These are phyloP conservation scores for Sesamia inferens DNA, from an alignment of 2,888 invertebrate genomes.

Conservation along the genomic window DNA sequence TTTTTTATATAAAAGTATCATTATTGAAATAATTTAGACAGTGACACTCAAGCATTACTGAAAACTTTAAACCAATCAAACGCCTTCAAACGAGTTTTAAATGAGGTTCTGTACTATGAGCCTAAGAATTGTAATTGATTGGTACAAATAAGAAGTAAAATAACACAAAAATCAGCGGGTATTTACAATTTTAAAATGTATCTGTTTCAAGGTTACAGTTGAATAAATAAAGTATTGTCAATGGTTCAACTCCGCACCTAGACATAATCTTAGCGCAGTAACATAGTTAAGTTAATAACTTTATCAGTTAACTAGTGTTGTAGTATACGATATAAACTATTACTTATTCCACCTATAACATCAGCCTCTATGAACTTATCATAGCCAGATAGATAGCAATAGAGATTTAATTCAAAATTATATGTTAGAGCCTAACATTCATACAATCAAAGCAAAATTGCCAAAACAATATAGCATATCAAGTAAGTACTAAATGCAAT, in stretches of 20 bases:
- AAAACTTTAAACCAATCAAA: no score
- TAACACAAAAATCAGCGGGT: background rate
- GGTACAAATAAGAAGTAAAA: background rate
- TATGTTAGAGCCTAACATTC: slow-evolving; percentile 36
- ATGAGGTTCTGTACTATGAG: no score
- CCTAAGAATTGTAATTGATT: background rate
- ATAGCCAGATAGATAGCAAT: slow-evolving; percentile 27
- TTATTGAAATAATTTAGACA: no score
- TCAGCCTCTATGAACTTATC: slow-evolving; percentile 22
- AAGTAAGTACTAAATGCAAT: slow-evolving; percentile 38
- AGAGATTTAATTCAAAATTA: slow-evolving; percentile 32
- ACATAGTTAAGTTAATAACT: background rate
- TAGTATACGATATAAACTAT: slow-evolving; percentile 1
- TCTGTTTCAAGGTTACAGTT: slow-evolving; percentile 12
- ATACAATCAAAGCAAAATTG: slow-evolving; percentile 41
- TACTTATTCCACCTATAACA: slow-evolving; percentile 5
- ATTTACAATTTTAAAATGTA: no score
- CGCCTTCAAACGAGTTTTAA: no score
- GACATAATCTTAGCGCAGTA: slow-evolving; percentile 6
- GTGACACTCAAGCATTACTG: no score
- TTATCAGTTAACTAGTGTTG: slow-evolving; percentile 4
- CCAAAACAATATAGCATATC: slow-evolving; percentile 21
- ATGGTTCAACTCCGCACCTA: background rate
- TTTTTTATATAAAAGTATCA: no score
- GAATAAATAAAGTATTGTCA: slow-evolving; percentile 3